Evolutionary conservation across 2,888 invertebrate species (phyloP).

Genomic region (Invenusta paracnida): DNA sequence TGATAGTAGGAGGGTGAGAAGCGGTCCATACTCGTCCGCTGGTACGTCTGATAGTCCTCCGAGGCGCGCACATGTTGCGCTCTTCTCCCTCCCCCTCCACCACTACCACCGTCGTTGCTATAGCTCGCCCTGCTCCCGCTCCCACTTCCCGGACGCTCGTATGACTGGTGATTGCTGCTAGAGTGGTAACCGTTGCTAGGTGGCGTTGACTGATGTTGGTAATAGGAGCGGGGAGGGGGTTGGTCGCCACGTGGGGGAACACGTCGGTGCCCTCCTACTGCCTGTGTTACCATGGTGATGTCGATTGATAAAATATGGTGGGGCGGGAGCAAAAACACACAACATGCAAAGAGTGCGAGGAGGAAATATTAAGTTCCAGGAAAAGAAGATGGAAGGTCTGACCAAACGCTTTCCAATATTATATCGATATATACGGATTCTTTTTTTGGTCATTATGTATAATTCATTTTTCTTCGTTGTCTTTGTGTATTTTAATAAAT

Average conservation of each 20-base stretch:
- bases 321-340: no score
- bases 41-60: not conserved
- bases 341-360: no score
- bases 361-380: no score
- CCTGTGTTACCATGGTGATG: no score
- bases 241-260: not conserved
- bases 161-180: not conserved
- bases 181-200: not conserved
- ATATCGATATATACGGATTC: no score
- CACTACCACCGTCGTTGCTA: not conserved
- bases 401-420: no score
- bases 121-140: not conserved
- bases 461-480: no score
- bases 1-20: not conserved
- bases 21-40: not conserved
- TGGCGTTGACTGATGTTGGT: not conserved
- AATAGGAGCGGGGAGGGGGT: not conserved
- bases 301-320: no score
- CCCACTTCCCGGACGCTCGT: not conserved
- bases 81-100: not conserved
- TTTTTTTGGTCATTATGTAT: no score
- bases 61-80: not conserved
- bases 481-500: no score
- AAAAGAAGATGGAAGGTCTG: no score
- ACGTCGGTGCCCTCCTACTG: not conserved